These are phyloP conservation scores for Equus przewalskii DNA, from an alignment of 2,113 vertebrate species.

Conservation along the genomic window DNA sequence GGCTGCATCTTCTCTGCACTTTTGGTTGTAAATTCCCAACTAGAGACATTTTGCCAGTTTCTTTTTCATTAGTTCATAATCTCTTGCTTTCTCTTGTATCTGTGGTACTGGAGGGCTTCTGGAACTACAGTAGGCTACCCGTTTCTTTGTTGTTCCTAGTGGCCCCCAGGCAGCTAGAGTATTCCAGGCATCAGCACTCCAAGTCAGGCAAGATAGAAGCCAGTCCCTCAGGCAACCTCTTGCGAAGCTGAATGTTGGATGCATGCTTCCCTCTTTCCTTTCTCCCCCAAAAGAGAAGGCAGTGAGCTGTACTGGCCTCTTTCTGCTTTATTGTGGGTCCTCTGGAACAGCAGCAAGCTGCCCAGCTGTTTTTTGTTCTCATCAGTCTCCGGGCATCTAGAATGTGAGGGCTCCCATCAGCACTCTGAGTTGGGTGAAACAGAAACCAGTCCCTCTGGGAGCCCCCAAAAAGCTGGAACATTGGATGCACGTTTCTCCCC, in stretches of 20 bases:
- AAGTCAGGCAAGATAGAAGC: neutral
- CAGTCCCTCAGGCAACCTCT: neutral
- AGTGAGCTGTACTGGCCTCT: neutral
- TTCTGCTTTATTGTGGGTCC: neutral
- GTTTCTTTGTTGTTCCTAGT: neutral
- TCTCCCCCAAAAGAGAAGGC: neutral
- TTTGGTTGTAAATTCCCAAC: neutral
- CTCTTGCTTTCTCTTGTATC: neutral
- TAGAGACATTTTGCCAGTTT: neutral
- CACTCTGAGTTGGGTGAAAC: neutral
- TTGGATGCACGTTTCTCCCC: neutral
- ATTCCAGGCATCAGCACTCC: neutral
- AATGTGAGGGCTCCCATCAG: neutral
- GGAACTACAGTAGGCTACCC: neutral
- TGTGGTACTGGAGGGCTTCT: neutral
- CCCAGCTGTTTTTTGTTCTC: neutral
- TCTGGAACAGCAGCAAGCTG: neutral
- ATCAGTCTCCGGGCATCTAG: neutral
- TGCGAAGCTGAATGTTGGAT: neutral
- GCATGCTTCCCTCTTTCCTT: neutral
- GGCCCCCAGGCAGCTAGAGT: neutral
- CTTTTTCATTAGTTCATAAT: neutral
- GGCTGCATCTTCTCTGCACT: neutral
- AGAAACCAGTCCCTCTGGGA: neutral
- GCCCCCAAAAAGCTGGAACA: neutral